Conservation (phyloP, 2,113 vertebrate genomes). For the Lampris megalopsis region DNA sequence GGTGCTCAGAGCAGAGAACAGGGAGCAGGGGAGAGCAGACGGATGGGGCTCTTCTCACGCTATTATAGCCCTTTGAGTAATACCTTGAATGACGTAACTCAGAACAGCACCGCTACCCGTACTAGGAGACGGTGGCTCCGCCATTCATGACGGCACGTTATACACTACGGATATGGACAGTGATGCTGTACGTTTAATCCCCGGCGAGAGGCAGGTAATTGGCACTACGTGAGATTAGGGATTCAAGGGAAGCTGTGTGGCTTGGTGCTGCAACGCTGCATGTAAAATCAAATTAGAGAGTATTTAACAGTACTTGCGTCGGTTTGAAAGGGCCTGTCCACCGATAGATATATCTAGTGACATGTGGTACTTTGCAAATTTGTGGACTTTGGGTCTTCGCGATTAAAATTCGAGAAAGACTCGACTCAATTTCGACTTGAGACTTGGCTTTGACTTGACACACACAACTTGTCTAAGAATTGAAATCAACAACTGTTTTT, state of each 20-base stretch:
- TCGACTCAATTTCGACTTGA: too few species aligned
- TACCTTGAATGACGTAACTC: constrained; percentile 53
- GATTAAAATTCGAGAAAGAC: too few species aligned
- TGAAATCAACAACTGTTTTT: too few species aligned
- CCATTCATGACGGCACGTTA: constrained; percentile 30
- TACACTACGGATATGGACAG: constrained; percentile 16
- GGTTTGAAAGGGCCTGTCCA: constrained; percentile 32
- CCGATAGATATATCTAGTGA: constrained; percentile 5
- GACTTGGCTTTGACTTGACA: too few species aligned
- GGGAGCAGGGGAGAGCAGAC: constrained; percentile 30
- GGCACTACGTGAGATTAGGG: constrained; percentile 16
- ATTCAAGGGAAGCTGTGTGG: not conserved
- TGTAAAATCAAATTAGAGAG: constrained; percentile 45
- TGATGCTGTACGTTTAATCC: constrained; percentile 14
- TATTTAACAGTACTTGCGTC: not conserved
- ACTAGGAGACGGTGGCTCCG: too few species aligned
- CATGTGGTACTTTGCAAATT: constrained; percentile 12
- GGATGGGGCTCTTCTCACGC: constrained; percentile 71
- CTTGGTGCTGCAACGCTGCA: constrained; percentile 24
- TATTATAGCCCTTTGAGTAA: constrained; percentile 43
- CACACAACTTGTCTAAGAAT: too few species aligned
- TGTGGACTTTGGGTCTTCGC: too few species aligned
- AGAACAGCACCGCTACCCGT: constrained; percentile 22
- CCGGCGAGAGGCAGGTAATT: constrained; percentile 26
- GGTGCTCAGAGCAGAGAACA: constrained; percentile 32